phyloP scores from a whole-genome alignment of 2,113 vertebrate genomes.

The Loxodonta africana region DNA sequence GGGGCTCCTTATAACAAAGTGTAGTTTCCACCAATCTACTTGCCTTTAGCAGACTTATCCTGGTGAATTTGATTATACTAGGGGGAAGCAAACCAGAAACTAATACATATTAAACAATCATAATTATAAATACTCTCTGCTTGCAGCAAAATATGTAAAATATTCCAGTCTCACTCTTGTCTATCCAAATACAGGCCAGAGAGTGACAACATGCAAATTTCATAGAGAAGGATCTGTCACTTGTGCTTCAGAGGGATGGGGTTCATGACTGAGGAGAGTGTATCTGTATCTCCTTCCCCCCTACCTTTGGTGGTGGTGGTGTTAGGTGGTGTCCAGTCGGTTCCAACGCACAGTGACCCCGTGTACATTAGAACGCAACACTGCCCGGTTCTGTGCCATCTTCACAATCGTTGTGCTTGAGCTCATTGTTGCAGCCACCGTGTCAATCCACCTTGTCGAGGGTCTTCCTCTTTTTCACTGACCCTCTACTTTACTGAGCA shows the following conservation, averaged over 20 bases:
- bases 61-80: background rate
- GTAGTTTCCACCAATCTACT: background rate
- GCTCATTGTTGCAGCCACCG: too few species aligned
- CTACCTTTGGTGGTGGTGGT: background rate
- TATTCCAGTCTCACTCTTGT: background rate
- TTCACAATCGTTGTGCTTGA: too few species aligned
- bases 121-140: background rate
- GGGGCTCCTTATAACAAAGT: background rate
- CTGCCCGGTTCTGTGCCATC: too few species aligned
- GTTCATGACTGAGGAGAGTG: background rate
- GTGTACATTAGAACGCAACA: too few species aligned
- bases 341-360: too few species aligned
- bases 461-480: too few species aligned
- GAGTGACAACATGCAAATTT: fast-evolving
- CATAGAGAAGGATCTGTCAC: fast-evolving
- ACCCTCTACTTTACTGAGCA: too few species aligned
- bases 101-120: background rate
- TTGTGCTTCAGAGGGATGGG: fast-evolving
- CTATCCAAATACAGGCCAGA: background rate
- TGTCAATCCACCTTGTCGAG: too few species aligned
- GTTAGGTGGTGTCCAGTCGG: background rate
- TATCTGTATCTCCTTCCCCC: background rate
- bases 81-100: background rate
- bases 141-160: background rate
- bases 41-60: background rate